Base-by-base conservation (phyloP, 2,113 vertebrate genomes). In the Sialia sialis region DNA sequence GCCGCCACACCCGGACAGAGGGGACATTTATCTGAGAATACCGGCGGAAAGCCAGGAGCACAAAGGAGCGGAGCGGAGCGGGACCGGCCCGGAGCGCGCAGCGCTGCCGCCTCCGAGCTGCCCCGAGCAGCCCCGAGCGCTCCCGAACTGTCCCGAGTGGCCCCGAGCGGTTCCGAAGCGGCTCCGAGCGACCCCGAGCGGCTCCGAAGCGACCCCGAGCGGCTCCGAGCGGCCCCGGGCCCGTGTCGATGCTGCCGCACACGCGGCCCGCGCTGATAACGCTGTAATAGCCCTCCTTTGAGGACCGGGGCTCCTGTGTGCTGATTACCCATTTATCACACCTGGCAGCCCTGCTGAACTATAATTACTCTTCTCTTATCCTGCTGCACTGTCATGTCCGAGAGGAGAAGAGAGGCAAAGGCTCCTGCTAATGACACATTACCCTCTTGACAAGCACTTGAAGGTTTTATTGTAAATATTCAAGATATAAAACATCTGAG, bases 281-380 rank as follows among this genome's bases (percentile, higher is more conserved):
- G 94, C 99, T 98, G 98, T 99, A 99, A 99, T 99, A 99, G 99
- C 98, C 98, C 98, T 99, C 98, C 99, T 99, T 99, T 99, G 99
- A 99, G 99, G 98, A 98, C 98, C 90, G 96, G 98, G 98, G 98
- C 98, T 99, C 98, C 98, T 96, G 98, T 97, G 98, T 97, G 98
- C 99, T 99, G 99, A 99, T 99, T 99, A 99, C 98, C 99, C 99
- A 99, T 99, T 99, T 99, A 99, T 99, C 99, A 99, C 99, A 99
- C 99, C 99, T 99, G 99, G 99, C 99, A 99, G 99, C 98, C 98
- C 98, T 98, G 98, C 98, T 98, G 98, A 99, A 99, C 99, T 98
- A 99, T 99, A 99, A 99, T 99, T 99, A 99, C 99, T 99, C 99
- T 99, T 99, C 98, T 98, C 99, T 99, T 99, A 99, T 99, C 99